A percentile compares a stretch with the other conserved stretches of the same genome.
Conservation (phyloP, 2,888 invertebrate genomes). For the Pegoplata infirma region DNA sequence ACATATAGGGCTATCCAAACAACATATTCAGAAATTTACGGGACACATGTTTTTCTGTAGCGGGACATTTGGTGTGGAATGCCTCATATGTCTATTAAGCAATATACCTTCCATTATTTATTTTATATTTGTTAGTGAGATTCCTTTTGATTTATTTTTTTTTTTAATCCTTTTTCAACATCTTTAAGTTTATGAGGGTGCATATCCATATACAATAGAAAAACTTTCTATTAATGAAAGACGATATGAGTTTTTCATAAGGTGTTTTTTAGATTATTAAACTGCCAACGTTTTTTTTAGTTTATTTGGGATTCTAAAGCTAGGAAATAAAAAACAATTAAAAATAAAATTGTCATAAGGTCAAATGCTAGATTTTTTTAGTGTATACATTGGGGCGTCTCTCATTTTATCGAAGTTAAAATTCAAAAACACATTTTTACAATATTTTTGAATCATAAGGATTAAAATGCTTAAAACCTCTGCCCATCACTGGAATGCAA, state of each 20-base stretch:
- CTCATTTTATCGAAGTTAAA: too few species aligned
- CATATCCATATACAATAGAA: too few species aligned
- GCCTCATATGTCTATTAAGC: neutral
- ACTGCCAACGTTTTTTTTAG: too few species aligned
- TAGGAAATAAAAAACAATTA: slow-evolving; percentile 17
- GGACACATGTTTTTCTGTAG: too few species aligned
- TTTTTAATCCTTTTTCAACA: slow-evolving; percentile 7
- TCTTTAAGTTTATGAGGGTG: slow-evolving; percentile 10
- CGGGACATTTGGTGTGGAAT: too few species aligned
- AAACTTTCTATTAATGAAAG: neutral
- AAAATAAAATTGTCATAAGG: slow-evolving; percentile 26
- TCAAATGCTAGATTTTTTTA: slow-evolving; percentile 12
- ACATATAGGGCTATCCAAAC: too few species aligned
- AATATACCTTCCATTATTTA: neutral
- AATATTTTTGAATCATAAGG: too few species aligned
- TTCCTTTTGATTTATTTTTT: neutral
- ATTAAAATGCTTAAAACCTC: too few species aligned
- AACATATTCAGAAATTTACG: too few species aligned
- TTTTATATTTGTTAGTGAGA: neutral
- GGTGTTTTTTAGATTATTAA: neutral
- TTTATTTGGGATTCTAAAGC: neutral
- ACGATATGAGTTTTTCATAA: neutral
- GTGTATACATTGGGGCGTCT: neutral
- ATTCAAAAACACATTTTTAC: too few species aligned
- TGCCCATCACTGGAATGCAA: too few species aligned